These are phyloP conservation scores for Leptinotarsa haldemani DNA, from an alignment of 2,888 invertebrate genomes.

Conservation along the genomic window DNA sequence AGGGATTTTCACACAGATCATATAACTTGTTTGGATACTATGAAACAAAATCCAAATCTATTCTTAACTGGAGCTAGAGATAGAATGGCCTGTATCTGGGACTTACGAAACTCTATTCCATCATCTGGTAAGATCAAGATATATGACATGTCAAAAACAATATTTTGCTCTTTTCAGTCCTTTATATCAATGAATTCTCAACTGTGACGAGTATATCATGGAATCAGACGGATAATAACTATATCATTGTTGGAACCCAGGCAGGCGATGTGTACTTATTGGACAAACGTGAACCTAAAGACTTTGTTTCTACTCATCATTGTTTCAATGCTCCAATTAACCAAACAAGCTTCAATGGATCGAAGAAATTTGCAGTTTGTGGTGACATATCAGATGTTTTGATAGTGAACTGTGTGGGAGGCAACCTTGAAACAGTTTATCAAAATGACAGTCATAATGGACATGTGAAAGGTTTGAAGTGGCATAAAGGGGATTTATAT, in stretches of 20 bases:
- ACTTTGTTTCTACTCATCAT: conserved; percentile 58
- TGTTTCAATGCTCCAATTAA: conserved; percentile 62
- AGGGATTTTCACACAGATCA: conserved; percentile 60
- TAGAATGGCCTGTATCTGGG: conserved; percentile 67
- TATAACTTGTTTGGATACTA: conserved; percentile 65
- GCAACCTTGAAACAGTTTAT: conserved; percentile 62
- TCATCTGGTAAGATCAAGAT: conserved; percentile 50
- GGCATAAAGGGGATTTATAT: conserved; percentile 67
- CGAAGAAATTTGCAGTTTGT: conserved; percentile 66
- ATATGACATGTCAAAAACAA: too few species aligned
- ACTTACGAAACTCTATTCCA: conserved; percentile 64
- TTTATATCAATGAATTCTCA: conserved; percentile 63
- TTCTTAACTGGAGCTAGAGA: conserved; percentile 69
- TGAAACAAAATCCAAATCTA: conserved; percentile 65
- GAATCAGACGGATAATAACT: conserved; percentile 63
- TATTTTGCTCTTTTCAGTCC: conserved; percentile 53
- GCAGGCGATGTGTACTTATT: conserved; percentile 68
- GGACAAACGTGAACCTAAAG: conserved; percentile 67
- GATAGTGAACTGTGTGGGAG: conserved; percentile 63
- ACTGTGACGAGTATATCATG: conserved; percentile 65
- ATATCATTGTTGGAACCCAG: conserved; percentile 67
- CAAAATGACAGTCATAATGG: conserved; percentile 67
- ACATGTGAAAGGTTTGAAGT: conserved; percentile 70
- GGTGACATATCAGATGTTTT: conserved; percentile 66
- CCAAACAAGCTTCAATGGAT: conserved; percentile 62